phyloP scores from a whole-genome alignment of 1,140 invertebrate genomes.

The Temnothorax curvispinosus region DNA sequence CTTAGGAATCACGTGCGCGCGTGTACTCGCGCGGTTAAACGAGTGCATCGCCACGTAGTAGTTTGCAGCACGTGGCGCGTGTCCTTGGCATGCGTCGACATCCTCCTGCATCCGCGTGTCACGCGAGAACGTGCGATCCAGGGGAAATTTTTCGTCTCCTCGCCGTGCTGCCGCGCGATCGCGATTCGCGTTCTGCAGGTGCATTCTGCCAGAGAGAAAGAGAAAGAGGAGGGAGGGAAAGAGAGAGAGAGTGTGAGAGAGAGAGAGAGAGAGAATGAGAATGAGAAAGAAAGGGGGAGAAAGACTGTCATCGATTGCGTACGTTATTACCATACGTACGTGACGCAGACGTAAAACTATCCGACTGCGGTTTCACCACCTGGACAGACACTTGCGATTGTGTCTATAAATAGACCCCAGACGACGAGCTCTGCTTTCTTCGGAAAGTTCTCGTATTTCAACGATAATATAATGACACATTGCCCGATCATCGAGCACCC shows the following conservation, averaged over 20 bases:
- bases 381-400: background rate
- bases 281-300: background rate
- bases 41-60: conserved; percentile 53
- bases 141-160: background rate
- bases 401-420: conserved; percentile 35
- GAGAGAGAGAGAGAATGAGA: too few relatives aligned
- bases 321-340: background rate
- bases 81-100: conserved; percentile 44
- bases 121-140: conserved; percentile 22
- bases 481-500: background rate
- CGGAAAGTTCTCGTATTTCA: conserved; percentile 5
- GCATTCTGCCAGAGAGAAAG: background rate
- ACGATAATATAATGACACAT: background rate
- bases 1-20: conserved; percentile 35
- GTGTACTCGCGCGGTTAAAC: conserved; percentile 16
- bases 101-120: conserved; percentile 13
- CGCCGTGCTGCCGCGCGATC: background rate
- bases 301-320: background rate
- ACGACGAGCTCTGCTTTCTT: background rate
- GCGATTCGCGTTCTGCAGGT: background rate
- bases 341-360: conserved; percentile 41
- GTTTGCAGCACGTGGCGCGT: conserved; percentile 43
- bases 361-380: conserved; percentile 22
- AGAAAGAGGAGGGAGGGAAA: background rate
- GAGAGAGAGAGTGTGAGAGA: too few relatives aligned